Evolutionary conservation across 92 coral and sea anemone species (phyloP).

Genomic region (Palythoa grandiflora): DNA sequence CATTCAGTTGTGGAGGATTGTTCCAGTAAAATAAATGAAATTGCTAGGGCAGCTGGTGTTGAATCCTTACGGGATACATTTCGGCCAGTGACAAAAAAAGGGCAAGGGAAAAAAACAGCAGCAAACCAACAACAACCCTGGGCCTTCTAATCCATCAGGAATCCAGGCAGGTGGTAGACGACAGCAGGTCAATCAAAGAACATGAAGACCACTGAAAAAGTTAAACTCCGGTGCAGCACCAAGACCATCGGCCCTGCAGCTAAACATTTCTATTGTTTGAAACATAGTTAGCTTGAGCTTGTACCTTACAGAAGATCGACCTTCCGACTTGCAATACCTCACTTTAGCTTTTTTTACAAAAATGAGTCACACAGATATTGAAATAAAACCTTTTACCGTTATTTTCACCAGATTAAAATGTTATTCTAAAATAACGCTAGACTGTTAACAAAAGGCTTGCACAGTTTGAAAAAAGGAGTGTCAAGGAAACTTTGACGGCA

Average conservation of each 20-base stretch:
- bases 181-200: constrained; percentile 19
- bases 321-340: constrained; percentile 15
- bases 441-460: constrained; percentile 1
- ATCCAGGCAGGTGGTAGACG: constrained; percentile 6
- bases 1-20: constrained; percentile 28
- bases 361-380: neutral
- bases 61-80: constrained; percentile 4
- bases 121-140: constrained; percentile 17
- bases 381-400: neutral
- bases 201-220: constrained; percentile 1
- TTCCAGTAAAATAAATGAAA: neutral
- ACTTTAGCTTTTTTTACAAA: neutral
- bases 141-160: constrained; percentile 18
- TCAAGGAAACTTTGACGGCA: constrained; percentile 2
- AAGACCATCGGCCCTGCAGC: constrained; percentile 14
- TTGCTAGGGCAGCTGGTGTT: neutral
- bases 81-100: neutral
- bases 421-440: too few species aligned
- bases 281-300: constrained; percentile 18
- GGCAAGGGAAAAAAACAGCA: neutral
- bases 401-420: neutral
- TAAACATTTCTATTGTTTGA: neutral
- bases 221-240: constrained; percentile 20
- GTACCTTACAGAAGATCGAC: neutral
- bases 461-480: constrained; percentile 1